Conservation (phyloP, 2,797 vertebrate species). For the Manis javanica region DNA sequence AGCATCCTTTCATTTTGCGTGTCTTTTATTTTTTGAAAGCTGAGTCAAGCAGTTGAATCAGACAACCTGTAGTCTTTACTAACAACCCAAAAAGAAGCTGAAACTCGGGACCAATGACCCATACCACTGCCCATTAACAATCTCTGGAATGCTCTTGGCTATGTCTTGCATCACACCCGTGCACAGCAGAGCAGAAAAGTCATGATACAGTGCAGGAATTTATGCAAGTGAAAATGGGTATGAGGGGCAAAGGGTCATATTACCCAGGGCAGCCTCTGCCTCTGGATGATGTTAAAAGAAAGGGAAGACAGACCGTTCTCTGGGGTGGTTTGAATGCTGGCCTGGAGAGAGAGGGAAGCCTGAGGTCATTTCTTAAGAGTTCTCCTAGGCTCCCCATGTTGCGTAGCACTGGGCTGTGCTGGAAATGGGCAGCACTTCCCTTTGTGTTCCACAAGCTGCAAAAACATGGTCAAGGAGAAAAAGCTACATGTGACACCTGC, state of each 20-base stretch:
- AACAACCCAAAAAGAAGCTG: constrained; percentile 40
- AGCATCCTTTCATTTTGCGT: constrained; percentile 29
- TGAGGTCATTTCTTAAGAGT: neutral
- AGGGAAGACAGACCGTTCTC: neutral
- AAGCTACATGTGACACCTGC: neutral
- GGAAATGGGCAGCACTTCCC: neutral
- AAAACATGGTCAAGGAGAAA: neutral
- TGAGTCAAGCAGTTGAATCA: constrained; percentile 31
- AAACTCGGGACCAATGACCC: neutral
- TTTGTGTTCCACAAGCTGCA: neutral
- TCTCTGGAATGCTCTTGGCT: neutral
- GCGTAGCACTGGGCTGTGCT: neutral
- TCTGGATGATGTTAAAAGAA: neutral
- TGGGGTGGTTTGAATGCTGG: neutral
- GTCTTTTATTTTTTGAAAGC: constrained; percentile 42
- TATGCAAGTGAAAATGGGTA: neutral
- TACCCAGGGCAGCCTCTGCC: neutral
- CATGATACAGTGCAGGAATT: neutral
- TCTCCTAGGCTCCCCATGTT: neutral
- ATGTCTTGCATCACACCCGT: neutral
- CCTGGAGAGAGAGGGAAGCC: neutral
- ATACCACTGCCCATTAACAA: neutral
- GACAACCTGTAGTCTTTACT: constrained; percentile 29
- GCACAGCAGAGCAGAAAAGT: constrained; percentile 9
- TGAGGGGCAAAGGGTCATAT: neutral